Evolutionary conservation across 2,888 invertebrate genomes (phyloP), one percentile per base, ranked within the genome.

Genomic region (Sycophila texana): DNA sequence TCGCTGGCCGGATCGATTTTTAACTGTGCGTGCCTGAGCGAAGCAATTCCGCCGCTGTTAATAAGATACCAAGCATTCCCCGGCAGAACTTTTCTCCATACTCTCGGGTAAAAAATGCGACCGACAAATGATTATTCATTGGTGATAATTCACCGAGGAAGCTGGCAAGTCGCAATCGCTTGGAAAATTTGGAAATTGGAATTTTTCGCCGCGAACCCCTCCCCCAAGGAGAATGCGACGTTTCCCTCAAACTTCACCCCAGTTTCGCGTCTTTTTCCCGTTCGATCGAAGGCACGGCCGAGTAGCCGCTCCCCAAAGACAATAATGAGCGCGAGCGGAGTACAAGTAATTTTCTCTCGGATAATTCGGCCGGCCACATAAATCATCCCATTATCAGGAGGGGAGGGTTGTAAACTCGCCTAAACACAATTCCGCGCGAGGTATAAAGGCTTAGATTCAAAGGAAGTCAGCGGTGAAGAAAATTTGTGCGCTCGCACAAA

Each of bases 401-500:
- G 30, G 16, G 18, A 7, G 57, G 16, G 20, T 10, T n/a, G 57
- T 39, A 30, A 39, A 70, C 39, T 70, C 47, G 16, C 22, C 47
- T 22, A 58, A 71, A 58, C 49, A 58, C 30, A 30, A 30, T 68
- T 30, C 13, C 10, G 39, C 26, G 18, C 63, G 18, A 10, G n/a
- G 47, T 47, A 39, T 39, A 51, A 61, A 72, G 26, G 72, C 61
- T 72, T 72, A 47, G 20, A 60, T 51, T 18, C 7, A 51, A 22
- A 30, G 58, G 39, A 10, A 12, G 22, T 14, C 16, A 13, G 13
- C 18, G 16, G 13, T 20, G 65, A 57, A 39, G 22, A 55, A 74
- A 74, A 74, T 66, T 66, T 74, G 57, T 47, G 55, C 30, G 61
- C 22, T 13, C 16, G 55, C 49, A 65, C 49, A 74, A n/a, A 61